Base-by-base conservation (phyloP, 2,113 vertebrate genomes). In the Clarias macrocephalus region DNA sequence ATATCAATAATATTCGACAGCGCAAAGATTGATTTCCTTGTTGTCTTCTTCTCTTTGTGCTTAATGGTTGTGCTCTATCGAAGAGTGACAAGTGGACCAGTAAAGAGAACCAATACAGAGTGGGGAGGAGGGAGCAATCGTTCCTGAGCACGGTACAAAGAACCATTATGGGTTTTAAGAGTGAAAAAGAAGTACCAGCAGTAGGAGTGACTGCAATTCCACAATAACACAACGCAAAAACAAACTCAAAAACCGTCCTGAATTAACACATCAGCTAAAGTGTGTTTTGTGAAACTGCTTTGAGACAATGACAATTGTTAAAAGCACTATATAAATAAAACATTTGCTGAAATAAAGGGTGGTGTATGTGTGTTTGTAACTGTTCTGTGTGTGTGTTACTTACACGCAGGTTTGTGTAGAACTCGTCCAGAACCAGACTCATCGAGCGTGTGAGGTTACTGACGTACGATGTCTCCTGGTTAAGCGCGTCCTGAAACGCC, bases 401-500 rank as follows among this genome's bases (percentile, higher is more conserved):
- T 91, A 99, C 98, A 95, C 97, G 95, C 60, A 99, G 93, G 60
- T 95, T 95, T 87, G 94, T 94, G 93, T 99, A 99, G 93, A 99
- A 99, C 89, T 99, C 97, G 81, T 99, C 98, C 91, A 99, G 93
- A 30, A 99, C 98, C 88, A 99, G 95, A 89, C 98, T 99, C 97
- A 99, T 98, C 73, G 98, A 99, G 80, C 97, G 97, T 0, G 97
- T 99, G 93, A 99, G 94, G 93, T 98, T 99, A 91, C 97, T 99
- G 91, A 96, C 95, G 0, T 98, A 99, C 0, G 97, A 97, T 0
- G 97, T 97, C 90, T 99, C 98, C 90, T 99, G 98, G 93, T 96
- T 98, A 91, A 99, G 93, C 15, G 97, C 97, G 23, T 99, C 98
- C 90, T 99, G 98, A 90, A 99, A 99, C 52, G 93, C 94, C 92